These are phyloP conservation scores for Nanorana parkeri DNA, from an alignment of 2,113 vertebrate genomes.

Conservation along the genomic window DNA sequence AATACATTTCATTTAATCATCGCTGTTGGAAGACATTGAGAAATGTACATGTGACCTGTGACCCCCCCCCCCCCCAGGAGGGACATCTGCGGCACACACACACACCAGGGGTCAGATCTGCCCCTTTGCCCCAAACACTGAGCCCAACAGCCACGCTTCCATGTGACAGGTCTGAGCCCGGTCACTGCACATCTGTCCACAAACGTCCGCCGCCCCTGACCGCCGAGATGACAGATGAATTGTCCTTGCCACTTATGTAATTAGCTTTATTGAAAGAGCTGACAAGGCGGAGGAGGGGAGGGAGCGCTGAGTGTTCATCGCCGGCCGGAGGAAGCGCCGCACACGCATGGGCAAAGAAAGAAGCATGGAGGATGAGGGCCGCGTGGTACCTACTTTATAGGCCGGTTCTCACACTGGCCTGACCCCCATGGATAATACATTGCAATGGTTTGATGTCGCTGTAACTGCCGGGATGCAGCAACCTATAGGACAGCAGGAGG, in stretches of 20 bases:
- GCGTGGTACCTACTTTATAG: too few relatives aligned
- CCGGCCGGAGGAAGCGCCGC: neutral
- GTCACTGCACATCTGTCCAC: slow-evolving; percentile 31
- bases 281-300: neutral
- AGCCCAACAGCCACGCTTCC: too few relatives aligned
- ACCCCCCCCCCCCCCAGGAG: neutral
- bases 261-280: slow-evolving; percentile 25
- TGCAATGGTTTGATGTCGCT: too few relatives aligned
- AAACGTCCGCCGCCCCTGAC: neutral
- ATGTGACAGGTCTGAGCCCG: neutral
- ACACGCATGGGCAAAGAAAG: too few relatives aligned
- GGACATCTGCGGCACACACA: slow-evolving; percentile 53
- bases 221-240: slow-evolving; percentile 25
- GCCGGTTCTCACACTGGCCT: too few relatives aligned
- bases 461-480: too few relatives aligned
- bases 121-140: neutral
- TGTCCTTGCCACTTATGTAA: slow-evolving; percentile 37
- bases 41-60: neutral
- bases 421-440: too few relatives aligned
- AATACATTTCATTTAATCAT: neutral
- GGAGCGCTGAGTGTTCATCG: slow-evolving; percentile 4
- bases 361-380: too few relatives aligned
- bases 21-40: neutral
- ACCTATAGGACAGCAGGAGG: too few relatives aligned
- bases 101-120: neutral